These are phyloP conservation scores for Euura saliciscinereae DNA, from an alignment of 1,140 invertebrate genomes.

Conservation along the genomic window DNA sequence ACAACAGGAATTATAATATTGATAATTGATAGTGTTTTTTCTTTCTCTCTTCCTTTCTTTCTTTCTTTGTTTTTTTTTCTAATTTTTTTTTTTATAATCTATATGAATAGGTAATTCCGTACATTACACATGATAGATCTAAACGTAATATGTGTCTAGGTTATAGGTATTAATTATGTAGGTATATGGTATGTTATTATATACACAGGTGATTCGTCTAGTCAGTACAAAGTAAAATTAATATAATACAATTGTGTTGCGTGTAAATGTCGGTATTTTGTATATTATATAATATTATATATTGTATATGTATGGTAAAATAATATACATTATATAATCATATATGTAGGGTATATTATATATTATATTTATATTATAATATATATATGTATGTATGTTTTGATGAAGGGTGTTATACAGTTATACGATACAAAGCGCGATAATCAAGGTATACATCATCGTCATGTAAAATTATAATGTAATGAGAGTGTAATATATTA, in stretches of 20 bases:
- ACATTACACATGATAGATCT: too few relatives aligned
- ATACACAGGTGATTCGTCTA: background rate
- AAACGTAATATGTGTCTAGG: background rate
- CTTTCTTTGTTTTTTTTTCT: too few relatives aligned
- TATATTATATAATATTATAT: background rate
- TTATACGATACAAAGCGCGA: background rate
- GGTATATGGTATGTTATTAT: background rate
- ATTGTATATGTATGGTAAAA: background rate
- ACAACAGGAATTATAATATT: constrained; percentile 6
- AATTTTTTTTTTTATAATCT: too few relatives aligned
- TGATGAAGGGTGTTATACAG: background rate
- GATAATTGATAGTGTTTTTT: background rate
- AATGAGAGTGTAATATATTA: too few relatives aligned
- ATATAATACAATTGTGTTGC: constrained; percentile 4
- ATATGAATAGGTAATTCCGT: too few relatives aligned
- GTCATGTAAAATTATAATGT: too few relatives aligned
- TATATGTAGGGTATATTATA: too few relatives aligned
- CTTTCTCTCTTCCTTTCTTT: too few relatives aligned
- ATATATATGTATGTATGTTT: too few relatives aligned
- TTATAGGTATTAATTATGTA: background rate
- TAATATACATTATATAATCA: background rate
- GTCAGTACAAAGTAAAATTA: background rate
- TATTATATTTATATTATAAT: too few relatives aligned
- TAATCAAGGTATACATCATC: background rate
- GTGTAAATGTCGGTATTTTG: background rate